A percentile compares a stretch with the other conserved stretches of the same genome.
Evolutionary conservation across 2,113 vertebrate species (phyloP).

Genomic region (Albula glossodonta): DNA sequence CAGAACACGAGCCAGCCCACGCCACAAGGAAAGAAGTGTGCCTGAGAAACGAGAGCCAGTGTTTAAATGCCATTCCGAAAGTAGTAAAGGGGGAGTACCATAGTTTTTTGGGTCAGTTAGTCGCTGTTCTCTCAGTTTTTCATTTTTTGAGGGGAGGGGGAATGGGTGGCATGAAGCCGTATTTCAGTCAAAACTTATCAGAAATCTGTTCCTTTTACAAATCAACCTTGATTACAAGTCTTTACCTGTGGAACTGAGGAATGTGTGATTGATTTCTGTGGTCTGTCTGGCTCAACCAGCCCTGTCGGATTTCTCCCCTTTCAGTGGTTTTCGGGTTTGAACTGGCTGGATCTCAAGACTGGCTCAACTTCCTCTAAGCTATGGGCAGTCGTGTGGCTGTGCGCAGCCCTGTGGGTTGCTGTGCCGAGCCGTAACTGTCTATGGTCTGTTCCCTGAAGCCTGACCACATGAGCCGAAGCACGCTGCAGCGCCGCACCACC

Average conservation of each 20-base stretch:
- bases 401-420: not conserved
- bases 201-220: not conserved
- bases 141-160: constrained; percentile 38
- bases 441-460: constrained; percentile 55
- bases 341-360: not conserved
- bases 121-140: not conserved
- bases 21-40: not conserved
- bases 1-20: not conserved
- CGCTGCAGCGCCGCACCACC: constrained; percentile 89
- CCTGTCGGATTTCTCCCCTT: not conserved
- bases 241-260: not conserved
- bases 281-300: not conserved
- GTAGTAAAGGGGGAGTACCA: constrained; percentile 47
- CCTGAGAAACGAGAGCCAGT: constrained; percentile 24
- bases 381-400: not conserved
- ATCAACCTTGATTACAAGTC: not conserved
- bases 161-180: not conserved
- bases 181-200: not conserved
- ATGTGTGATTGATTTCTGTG: not conserved
- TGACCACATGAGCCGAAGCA: constrained; percentile 80
- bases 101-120: not conserved
- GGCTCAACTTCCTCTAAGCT: not conserved
- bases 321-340: not conserved
- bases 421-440: constrained; percentile 53
- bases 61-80: constrained; percentile 37